Evolutionary conservation across 2,888 invertebrate species (phyloP), one percentile per base, ranked within the genome.

Genomic region (Elegia similella): DNA sequence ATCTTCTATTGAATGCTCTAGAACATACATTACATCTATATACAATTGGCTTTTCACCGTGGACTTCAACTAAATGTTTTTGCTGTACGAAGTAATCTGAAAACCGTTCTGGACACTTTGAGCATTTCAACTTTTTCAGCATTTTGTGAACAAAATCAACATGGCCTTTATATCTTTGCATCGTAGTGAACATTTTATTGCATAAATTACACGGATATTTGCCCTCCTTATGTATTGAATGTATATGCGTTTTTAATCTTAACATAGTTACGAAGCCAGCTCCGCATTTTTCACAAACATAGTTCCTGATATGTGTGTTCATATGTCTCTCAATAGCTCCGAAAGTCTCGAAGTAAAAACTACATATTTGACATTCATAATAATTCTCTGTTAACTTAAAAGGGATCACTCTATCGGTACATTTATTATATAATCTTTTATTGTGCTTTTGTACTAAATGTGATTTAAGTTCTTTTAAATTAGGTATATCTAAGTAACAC

Each of bases 241-340:
- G 82, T 0, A 72, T 65, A 29, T 88, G 88, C 0, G 84, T 82
- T 67, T 86, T 86, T 2, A 88, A 53, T 3, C 82, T 65, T 42
- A 85, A 84, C 61, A 80, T 82, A 0, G 88, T 89, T 0, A 86
- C 79, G 47, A 86, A 89, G 0, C 90, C 89, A 0, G 83, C 73
- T 0, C 87, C 88, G 16, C 88, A 89, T 2, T 83, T 82, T 12
- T 79, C 78, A 56, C 88, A 89, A 0, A 88, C 80, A 23, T 83
- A 86, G 16, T 88, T 88, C 29, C 86, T 78, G 58, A 76, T 89
- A 60, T 90, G 89, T 0, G 81, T 78, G 6, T 89, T 89, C 90
- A 90, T 90, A 59, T 90, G 89, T 0, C 86, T 56, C 34, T 89
- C 89, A 0, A 88, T 84, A 0, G 89, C 80, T 0, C 88, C 88